Conservation (phyloP, 2,888 invertebrate genomes). For the Phytoseiulus persimilis region DNA sequence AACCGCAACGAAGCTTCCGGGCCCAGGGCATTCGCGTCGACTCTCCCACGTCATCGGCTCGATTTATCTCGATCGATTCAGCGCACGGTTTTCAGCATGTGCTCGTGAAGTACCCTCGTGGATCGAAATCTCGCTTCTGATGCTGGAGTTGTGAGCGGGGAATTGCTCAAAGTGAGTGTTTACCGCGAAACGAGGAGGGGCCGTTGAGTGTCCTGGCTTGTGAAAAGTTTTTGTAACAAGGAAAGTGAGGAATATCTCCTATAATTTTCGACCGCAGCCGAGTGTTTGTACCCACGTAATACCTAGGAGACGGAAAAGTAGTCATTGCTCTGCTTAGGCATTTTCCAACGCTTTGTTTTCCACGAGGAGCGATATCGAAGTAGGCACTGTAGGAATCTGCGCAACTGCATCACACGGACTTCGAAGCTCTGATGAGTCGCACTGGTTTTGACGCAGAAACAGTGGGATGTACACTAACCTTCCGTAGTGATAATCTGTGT, state of each 20-base stretch:
- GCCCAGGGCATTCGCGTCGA: neutral
- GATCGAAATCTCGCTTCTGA: too few relatives aligned
- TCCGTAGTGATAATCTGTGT: neutral
- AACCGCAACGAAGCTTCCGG: neutral
- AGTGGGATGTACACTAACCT: neutral
- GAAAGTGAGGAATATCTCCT: neutral
- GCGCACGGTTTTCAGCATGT: neutral
- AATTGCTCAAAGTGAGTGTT: neutral
- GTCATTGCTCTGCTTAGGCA: neutral
- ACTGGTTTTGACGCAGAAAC: neutral
- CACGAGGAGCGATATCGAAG: neutral
- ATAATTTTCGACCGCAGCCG: neutral
- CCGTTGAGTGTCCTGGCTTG: neutral
- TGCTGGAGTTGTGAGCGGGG: too few relatives aligned
- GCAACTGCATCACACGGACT: neutral
- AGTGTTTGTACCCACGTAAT: neutral
- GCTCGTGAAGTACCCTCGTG: neutral
- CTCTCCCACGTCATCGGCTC: neutral
- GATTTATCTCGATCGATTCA: neutral
- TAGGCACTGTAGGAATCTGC: neutral
- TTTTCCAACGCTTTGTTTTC: neutral
- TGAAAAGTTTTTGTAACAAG: neutral
- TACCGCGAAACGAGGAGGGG: neutral
- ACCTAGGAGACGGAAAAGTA: neutral
- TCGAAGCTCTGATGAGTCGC: neutral